phyloP scores from a whole-genome alignment of 2,888 invertebrate genomes.

The Tenthredo amoena region DNA sequence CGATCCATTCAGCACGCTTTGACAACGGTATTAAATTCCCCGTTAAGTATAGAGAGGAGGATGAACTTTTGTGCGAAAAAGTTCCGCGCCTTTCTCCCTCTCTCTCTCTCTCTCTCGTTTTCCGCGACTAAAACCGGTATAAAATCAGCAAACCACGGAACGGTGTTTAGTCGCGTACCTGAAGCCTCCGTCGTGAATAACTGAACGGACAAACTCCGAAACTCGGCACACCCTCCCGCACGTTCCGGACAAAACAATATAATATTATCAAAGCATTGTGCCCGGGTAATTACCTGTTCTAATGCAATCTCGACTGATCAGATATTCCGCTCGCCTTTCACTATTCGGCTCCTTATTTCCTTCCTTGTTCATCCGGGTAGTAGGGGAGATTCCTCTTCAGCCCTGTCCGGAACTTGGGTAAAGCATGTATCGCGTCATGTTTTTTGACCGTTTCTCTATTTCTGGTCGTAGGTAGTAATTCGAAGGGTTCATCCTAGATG shows the following conservation, averaged over 20 bases:
- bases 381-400: not conserved
- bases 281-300: conserved; percentile 76
- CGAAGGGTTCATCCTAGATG: not conserved
- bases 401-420: not conserved
- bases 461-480: not conserved
- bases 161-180: conserved; percentile 29
- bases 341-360: not conserved
- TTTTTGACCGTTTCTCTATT: not conserved
- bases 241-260: conserved; percentile 65
- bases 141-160: conserved; percentile 20
- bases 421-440: not conserved
- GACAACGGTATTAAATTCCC: conserved; percentile 41
- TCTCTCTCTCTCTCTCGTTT: not conserved
- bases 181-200: conserved; percentile 22
- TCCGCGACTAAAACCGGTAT: not conserved
- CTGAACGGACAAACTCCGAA: conserved; percentile 27
- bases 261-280: conserved; percentile 78
- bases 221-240: not conserved
- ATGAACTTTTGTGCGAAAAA: not conserved
- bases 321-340: conserved; percentile 70
- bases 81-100: not conserved
- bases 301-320: conserved; percentile 76
- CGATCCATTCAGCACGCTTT: conserved; percentile 42
- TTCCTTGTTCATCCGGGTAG: not conserved
- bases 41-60: not conserved